Evolutionary conservation across 2,113 vertebrate genomes (phyloP).

Genomic region (Morone saxatilis): DNA sequence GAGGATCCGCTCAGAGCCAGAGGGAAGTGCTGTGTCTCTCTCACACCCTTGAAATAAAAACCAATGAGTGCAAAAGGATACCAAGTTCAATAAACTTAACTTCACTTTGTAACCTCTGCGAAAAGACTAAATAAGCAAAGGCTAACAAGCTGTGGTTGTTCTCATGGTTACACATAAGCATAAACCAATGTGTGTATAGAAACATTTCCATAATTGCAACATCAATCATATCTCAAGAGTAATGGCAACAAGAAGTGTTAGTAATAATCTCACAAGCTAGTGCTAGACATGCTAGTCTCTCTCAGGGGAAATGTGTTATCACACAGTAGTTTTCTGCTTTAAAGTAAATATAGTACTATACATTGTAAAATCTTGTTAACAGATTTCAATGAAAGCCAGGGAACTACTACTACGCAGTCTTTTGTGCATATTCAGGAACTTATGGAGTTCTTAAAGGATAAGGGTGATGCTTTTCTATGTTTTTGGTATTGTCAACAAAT

Average conservation of each 20-base stretch:
- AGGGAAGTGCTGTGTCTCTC: slow-evolving; percentile 52
- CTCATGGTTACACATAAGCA: slow-evolving; percentile 14
- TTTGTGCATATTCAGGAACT: slow-evolving; percentile 21
- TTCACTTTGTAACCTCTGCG: slow-evolving; percentile 49
- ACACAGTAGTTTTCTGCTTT: slow-evolving; percentile 4
- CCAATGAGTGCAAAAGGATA: slow-evolving; percentile 54
- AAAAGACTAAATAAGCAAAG: slow-evolving; percentile 30
- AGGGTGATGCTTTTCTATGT: neutral
- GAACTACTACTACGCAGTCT: slow-evolving; percentile 18
- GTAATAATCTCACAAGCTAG: neutral
- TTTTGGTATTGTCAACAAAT: neutral
- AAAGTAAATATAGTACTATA: too few species aligned
- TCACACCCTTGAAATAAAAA: slow-evolving; percentile 71
- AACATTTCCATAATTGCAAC: slow-evolving; percentile 1
- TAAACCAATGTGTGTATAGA: slow-evolving; percentile 27
- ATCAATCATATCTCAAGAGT: slow-evolving; percentile 21
- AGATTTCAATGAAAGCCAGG: slow-evolving; percentile 18
- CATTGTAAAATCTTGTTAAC: slow-evolving; percentile 2
- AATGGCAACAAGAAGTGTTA: neutral
- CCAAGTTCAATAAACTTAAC: slow-evolving; percentile 71
- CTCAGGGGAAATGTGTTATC: slow-evolving; percentile 27
- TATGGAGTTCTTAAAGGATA: slow-evolving; percentile 6
- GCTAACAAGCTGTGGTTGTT: slow-evolving; percentile 15
- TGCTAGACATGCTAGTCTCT: neutral
- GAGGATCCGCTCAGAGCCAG: slow-evolving; percentile 62